phyloP scores from a whole-genome alignment of 2,797 vertebrate species.

The Dicrostonyx torquatus region DNA sequence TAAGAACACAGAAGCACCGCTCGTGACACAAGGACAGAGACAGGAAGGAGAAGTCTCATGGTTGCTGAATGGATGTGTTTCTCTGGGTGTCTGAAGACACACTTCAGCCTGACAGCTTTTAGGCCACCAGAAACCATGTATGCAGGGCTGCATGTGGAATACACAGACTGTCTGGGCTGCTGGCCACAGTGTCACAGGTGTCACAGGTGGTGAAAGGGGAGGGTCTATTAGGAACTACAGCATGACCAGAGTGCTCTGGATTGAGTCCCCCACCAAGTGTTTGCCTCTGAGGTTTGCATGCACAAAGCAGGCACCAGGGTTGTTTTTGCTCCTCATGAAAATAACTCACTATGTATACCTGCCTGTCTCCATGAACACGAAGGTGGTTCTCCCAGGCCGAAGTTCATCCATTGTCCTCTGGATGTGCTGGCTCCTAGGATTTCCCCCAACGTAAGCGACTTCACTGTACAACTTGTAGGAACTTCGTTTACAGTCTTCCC shows the following conservation, averaged over 20 bases:
- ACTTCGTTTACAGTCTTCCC: background rate
- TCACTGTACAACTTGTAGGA: background rate
- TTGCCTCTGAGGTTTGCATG: slow-evolving; percentile 2
- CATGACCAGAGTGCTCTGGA: background rate
- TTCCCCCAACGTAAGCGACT: background rate
- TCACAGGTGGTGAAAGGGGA: background rate
- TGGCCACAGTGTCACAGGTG: background rate
- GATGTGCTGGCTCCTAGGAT: background rate
- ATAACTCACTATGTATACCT: background rate
- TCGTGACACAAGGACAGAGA: background rate
- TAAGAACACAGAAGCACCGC: background rate
- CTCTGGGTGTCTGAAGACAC: background rate
- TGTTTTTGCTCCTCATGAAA: background rate
- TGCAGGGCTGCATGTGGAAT: background rate
- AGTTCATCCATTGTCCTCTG: background rate
- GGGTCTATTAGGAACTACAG: background rate
- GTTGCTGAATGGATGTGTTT: background rate
- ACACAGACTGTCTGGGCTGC: background rate
- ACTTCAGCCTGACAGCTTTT: background rate
- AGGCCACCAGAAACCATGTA: background rate
- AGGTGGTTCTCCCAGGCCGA: background rate
- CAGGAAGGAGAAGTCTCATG: background rate
- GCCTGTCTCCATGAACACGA: too few relatives aligned
- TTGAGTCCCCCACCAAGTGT: background rate
- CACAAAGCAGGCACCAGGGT: background rate